These are phyloP conservation scores for Orientallactaga sibirica DNA, from an alignment of 2,797 vertebrate genomes.

Conservation along the genomic window DNA sequence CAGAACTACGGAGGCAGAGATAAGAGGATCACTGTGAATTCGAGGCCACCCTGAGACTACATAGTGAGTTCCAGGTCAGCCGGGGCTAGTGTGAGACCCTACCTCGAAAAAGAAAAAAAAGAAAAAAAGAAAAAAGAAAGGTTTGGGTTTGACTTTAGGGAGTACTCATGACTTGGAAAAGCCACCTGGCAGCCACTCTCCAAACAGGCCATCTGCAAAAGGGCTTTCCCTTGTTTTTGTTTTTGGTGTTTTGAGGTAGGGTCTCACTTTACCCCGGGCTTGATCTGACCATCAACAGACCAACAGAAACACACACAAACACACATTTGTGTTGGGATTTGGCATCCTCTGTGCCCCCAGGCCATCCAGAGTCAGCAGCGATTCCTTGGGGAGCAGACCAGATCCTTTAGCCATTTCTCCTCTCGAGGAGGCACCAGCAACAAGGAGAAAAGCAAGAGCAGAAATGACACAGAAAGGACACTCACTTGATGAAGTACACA, in stretches of 20 bases:
- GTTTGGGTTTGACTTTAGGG: background rate
- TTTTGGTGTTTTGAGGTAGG: too few relatives aligned
- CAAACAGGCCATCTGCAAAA: background rate
- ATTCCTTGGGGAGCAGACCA: background rate
- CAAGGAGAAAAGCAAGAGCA: background rate
- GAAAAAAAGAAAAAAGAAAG: background rate
- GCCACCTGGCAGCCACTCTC: background rate
- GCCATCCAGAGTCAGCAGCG: background rate
- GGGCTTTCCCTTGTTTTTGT: background rate
- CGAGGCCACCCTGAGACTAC: too few relatives aligned
- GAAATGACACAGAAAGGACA: background rate
- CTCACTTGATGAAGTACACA: conserved; percentile 91
- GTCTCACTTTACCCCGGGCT: too few relatives aligned
- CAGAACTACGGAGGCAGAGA: too few relatives aligned
- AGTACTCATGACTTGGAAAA: background rate
- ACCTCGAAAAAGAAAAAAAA: too few relatives aligned
- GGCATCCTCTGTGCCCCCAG: background rate
- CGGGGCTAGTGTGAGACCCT: too few relatives aligned
- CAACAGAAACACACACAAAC: background rate
- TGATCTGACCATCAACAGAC: background rate
- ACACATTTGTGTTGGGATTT: background rate
- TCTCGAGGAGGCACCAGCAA: background rate
- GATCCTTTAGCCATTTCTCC: background rate
- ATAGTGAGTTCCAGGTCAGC: too few relatives aligned
- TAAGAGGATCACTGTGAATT: too few relatives aligned